phyloP scores from a whole-genome alignment of 2,113 vertebrate species.

The Callocephalon fimbriatum region DNA sequence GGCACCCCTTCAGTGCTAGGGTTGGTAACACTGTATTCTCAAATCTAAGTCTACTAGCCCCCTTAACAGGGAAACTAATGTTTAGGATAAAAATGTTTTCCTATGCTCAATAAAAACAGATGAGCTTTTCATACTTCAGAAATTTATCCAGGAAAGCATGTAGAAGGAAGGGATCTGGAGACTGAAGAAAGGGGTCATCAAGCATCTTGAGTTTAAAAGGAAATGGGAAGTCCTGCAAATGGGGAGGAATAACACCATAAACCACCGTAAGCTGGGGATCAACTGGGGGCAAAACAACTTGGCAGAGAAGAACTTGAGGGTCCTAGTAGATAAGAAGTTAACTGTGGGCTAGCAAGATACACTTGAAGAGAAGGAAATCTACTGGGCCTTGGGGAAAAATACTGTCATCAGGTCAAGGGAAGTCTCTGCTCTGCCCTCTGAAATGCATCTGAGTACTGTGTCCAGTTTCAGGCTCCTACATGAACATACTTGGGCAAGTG shows the following conservation, averaged over 20 bases:
- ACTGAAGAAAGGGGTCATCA: not conserved
- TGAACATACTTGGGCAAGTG: not conserved
- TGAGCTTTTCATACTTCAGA: not conserved
- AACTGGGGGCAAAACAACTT: not conserved
- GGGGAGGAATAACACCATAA: not conserved
- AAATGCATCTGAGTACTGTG: not conserved
- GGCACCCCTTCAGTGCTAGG: not conserved
- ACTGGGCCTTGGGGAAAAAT: not conserved
- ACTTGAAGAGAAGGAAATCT: not conserved
- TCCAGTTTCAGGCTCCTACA: not conserved
- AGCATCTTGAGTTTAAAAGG: not conserved
- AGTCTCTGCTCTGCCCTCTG: not conserved
- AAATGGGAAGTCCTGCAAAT: not conserved
- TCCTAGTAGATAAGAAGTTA: not conserved
- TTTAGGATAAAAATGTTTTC: not conserved
- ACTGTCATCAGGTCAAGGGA: not conserved
- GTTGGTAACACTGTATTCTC: not conserved
- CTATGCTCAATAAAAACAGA: not conserved
- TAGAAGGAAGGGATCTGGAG: not conserved
- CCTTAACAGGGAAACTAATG: not conserved
- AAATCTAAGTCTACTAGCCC: not conserved
- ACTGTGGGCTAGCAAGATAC: not conserved
- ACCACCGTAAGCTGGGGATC: not conserved
- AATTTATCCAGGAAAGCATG: not conserved
- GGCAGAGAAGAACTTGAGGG: not conserved